phyloP scores from a whole-genome alignment of 2,797 vertebrate genomes.

The Anabacerthia variegaticeps region DNA sequence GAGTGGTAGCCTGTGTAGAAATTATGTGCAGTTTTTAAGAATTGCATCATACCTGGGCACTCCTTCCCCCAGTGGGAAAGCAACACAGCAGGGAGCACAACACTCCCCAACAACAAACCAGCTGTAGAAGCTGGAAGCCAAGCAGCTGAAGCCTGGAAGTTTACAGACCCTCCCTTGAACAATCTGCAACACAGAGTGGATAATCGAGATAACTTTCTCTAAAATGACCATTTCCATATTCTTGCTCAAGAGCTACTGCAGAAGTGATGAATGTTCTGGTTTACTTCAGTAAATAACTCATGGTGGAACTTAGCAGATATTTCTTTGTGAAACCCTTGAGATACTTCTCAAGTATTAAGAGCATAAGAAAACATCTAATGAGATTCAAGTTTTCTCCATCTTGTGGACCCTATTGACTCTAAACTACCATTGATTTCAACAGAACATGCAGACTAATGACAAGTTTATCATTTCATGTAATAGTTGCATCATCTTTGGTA shows the following conservation, averaged over 20 bases:
- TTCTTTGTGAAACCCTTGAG: background rate
- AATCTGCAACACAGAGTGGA: background rate
- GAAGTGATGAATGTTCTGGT: background rate
- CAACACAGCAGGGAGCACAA: background rate
- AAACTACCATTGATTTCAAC: background rate
- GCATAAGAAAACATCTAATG: background rate
- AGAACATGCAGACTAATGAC: background rate
- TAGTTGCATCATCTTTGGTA: conserved; percentile 14
- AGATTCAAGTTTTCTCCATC: background rate
- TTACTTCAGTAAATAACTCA: background rate
- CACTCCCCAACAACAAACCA: background rate
- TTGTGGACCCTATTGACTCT: background rate
- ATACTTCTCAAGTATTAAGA: background rate
- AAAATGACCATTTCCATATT: background rate
- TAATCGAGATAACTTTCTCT: background rate
- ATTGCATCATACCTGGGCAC: background rate
- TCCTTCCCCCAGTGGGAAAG: background rate
- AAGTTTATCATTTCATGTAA: conserved; percentile 25
- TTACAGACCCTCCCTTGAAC: background rate
- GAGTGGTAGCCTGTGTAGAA: background rate
- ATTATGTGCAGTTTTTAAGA: background rate
- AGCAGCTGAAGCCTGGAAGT: background rate
- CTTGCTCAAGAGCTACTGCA: background rate
- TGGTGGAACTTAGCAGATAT: background rate
- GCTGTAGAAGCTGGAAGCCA: background rate